Base-by-base conservation (phyloP, 2,797 vertebrate species). In the Novumbra hubbsi region DNA sequence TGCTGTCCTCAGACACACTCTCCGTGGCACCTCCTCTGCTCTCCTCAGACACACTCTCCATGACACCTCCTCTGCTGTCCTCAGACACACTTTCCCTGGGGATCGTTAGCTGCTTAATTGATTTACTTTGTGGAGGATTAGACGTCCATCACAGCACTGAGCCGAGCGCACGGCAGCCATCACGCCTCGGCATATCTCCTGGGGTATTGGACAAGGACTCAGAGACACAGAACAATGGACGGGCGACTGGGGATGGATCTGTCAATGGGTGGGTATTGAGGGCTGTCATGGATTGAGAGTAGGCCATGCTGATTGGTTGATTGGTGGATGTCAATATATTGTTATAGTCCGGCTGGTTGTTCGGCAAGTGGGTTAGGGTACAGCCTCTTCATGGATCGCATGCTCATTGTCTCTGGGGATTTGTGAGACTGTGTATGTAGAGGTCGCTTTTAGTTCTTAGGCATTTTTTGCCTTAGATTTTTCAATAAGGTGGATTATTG, bases 121-220 rank as follows among this genome's bases (percentile, higher is more conserved):
- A 93, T 94, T 93, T 91, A 90, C 87, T 87, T 85, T 90, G 85
- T 87, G 81, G 74, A 70, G 84, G 81, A 72, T 82, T 87, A 89
- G 85, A 87, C 74, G 57, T 85, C 88, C 79, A 84, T 85, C 88
- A 77, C 85, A 83, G 50, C 60, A 38, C 16, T 9, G n/a, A 57
- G 52, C 62, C 16, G 57, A 30, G 6, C 41, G 3, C 41, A 21
- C 19, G 24, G 12, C 12, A n/a, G 27, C 19, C 17, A 32, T 67
- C 71, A 67, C 41, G 63, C 76, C 83, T 83, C 80, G 17, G 67
- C 74, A 77, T 72, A 82, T 70, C 73, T 71, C 49, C 76, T 81
- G 69, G 73, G 67, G 30, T 21, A 32, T 32, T 16, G 64, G 64
- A 19, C 16, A 11, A 8, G 64, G 15, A n/a, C 28, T 24, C 12